Evolutionary conservation across 1,140 invertebrate species (phyloP), one percentile per base, ranked within the genome.

Genomic region (Asobara japonica): DNA sequence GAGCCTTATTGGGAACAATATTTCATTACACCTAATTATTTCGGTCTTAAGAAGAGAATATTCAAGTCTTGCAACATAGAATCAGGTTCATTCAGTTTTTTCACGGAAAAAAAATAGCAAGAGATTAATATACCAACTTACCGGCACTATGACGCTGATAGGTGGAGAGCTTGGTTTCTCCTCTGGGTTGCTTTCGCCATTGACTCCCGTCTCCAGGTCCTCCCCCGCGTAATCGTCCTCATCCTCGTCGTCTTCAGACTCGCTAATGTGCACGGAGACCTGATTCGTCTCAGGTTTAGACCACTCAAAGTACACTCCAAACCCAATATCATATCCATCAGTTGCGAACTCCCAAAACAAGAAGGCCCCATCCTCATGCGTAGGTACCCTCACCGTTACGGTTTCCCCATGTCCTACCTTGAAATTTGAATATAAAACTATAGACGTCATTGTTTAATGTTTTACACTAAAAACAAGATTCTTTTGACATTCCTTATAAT

Each of bases 331-430:
- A 85, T 99, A 99, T 79, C 92, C 93, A 84, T 99, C 98, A 0
- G 98, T 99, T 7, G 97, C 97, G 87, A 99, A 99, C 89, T 99
- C 98, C 98, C 98, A 99, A 85, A 97, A 99, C n/a, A 99, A 88
- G 81, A 95, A 95, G 0, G 93, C 92, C 0, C 98, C 98, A 80
- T 97, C 94, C 76, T 94, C 91, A 84, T 99, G 97, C 0, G 98
- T 99, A 13, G 98, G 98, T 25, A 99, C 98, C 68, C 98, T 89
- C 0, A 99, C 96, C 33, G 98, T 99, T 5, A 99, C 95, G 5
- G 95, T 98, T 89, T 99, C 98, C 8, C 98, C 98, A 84, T 99
- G 98, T 0, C 96, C 96, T 60, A 99, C 95, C 82, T 95, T 95
- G 71, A n/a, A n/a, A n/a, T n/a, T n/a, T n/a, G n/a, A n/a, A n/a